Evolutionary conservation across 2,888 invertebrate genomes (phyloP).

Genomic region (Dysmachus trigonus): DNA sequence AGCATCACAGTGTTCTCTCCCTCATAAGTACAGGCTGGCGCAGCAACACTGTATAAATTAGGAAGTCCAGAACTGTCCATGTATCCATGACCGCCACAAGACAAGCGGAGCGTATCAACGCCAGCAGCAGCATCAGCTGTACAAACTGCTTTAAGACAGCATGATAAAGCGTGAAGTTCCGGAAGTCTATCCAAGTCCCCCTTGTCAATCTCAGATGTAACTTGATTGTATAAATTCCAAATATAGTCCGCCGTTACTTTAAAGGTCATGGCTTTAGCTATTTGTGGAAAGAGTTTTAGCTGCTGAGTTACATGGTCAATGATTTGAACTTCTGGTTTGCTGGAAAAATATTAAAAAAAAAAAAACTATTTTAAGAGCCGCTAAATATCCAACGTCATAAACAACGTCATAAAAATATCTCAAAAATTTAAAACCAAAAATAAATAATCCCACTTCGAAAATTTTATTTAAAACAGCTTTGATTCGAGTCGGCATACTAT

Average conservation of each 20-base stretch:
- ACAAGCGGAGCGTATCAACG: constrained; percentile 84
- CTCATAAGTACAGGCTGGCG: constrained; percentile 93
- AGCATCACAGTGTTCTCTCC: constrained; percentile 96
- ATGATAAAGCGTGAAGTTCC: constrained; percentile 87
- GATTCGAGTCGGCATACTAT: too few relatives aligned
- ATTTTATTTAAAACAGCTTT: too few relatives aligned
- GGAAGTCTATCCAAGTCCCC: constrained; percentile 85
- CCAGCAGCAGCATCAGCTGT: constrained; percentile 78
- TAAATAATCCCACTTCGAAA: too few relatives aligned
- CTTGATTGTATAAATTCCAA: constrained; percentile 87
- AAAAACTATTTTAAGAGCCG: neutral
- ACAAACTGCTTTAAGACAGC: constrained; percentile 90
- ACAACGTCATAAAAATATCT: too few relatives aligned
- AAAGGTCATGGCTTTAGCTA: constrained; percentile 84
- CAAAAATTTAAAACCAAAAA: too few relatives aligned
- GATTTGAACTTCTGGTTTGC: constrained; percentile 88
- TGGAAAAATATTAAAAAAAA: constrained; percentile 59
- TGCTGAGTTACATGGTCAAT: constrained; percentile 95
- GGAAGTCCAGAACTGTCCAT: constrained; percentile 89
- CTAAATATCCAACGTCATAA: too few relatives aligned
- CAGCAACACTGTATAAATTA: constrained; percentile 82
- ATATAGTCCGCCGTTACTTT: constrained; percentile 78
- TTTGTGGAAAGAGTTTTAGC: constrained; percentile 85
- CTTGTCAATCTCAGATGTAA: constrained; percentile 80
- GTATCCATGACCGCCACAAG: constrained; percentile 97